Evolutionary conservation across 2,113 vertebrate genomes (phyloP), one percentile per base, ranked within the genome.

Genomic region (Edolisoma coerulescens): DNA sequence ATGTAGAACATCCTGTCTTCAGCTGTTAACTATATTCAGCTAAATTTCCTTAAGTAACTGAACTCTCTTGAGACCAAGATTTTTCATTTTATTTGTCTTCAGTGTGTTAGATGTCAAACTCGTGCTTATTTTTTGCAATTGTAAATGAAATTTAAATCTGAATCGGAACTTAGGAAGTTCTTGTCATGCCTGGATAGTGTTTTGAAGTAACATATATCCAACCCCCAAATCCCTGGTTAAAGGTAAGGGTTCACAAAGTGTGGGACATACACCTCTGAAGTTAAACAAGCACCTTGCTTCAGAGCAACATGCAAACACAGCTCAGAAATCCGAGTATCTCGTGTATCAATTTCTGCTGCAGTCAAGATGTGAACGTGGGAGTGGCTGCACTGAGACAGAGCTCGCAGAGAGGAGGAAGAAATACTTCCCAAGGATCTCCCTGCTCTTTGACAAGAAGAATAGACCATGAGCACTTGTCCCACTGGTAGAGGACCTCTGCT

Each of bases 231-330:
- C 19, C 44, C 37, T 85, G 30, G 12, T 54, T 64, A 39, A 35
- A 41, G 12, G 12, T 44, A 23, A 64, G 71, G 42, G 10, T 82
- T 79, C 65, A 42, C 44, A 75, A 45, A 27, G 24, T 22, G 20
- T 47, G 22, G 27, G 19, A 41, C 9, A 1, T 45, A 22, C 0
- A 1, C 8, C 18, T 89, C 14, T 47, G 33, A 35, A n/a, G 19
- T 52, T 53, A 41, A 57, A 21, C 41, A 81, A 85, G 21, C 27
- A 35, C 53, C 33, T 60, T 35, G 20, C 52, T 79, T 75, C 41
- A 50, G 65, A 47, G 47, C 1, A 7, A 11, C 0, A 0, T 74
- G 49, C 50, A 85, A 37, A 35, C 1, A 0, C 45, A 53, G 32
- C 70, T 85, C 28, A 13, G 35, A 87, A 70, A 57, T 63, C 39